Conservation (phyloP, 1,140 invertebrate species). For the Pseudomyrmex gracilis region DNA sequence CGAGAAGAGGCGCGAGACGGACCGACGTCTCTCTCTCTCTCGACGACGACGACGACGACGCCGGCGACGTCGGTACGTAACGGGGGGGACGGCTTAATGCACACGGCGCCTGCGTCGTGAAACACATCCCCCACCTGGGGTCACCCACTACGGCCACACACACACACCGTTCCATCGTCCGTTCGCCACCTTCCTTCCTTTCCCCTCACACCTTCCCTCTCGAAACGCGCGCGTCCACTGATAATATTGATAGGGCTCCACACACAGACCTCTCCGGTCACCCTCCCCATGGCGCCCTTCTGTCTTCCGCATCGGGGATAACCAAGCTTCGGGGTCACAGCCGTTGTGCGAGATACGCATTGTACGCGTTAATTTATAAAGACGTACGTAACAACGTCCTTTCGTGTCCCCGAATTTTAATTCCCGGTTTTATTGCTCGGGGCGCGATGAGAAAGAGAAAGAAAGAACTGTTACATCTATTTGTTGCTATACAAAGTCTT, state of each 20-base stretch:
- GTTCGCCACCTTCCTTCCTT: background rate
- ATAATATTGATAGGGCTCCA: constrained; percentile 74
- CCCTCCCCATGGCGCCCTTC: constrained; percentile 40
- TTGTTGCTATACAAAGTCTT: background rate
- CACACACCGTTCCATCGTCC: constrained; percentile 51
- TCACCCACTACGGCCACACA: constrained; percentile 51
- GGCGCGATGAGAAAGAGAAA: background rate
- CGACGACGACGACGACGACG: constrained; percentile 64
- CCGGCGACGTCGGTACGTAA: constrained; percentile 65
- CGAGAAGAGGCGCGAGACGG: constrained; percentile 68
- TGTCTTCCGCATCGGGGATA: constrained; percentile 28
- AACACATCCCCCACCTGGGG: constrained; percentile 47
- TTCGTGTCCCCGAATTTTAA: background rate
- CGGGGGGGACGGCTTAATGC: constrained; percentile 32
- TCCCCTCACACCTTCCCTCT: background rate
- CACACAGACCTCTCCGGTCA: constrained; percentile 31
- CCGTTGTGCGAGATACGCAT: background rate
- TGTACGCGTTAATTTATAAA: constrained; percentile 17
- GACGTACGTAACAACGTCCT: constrained; percentile 18
- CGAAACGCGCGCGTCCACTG: constrained; percentile 45
- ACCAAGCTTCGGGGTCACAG: constrained; percentile 17
- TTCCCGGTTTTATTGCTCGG: constrained; percentile 20
- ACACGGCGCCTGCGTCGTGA: constrained; percentile 65
- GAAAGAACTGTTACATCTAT: too few species aligned
- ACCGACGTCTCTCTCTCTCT: constrained; percentile 65